Conservation (phyloP, 2,113 vertebrate genomes). For the Fulmarus glacialis region DNA sequence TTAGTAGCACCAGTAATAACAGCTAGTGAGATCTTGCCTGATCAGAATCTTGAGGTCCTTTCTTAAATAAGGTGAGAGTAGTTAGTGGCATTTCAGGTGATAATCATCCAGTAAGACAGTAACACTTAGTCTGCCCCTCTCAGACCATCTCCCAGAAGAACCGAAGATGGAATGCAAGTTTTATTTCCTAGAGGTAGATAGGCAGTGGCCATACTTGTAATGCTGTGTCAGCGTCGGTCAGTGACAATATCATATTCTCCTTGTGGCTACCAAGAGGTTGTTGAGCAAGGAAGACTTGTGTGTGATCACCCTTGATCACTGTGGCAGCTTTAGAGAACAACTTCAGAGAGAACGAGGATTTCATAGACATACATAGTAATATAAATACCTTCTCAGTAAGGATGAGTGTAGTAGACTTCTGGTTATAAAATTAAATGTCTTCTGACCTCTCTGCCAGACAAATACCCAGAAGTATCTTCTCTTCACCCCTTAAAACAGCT, state of each 20-base stretch:
- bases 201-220: background rate
- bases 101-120: background rate
- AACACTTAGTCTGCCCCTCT: background rate
- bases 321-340: background rate
- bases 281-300: background rate
- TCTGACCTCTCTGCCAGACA: background rate
- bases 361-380: background rate
- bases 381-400: background rate
- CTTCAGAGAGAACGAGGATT: background rate
- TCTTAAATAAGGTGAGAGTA: background rate
- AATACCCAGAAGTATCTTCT: background rate
- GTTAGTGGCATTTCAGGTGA: background rate
- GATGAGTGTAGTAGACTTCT: background rate
- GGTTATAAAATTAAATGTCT: background rate
- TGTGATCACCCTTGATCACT: background rate
- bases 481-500: background rate
- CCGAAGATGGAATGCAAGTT: background rate
- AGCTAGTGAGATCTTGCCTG: background rate
- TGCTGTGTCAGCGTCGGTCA: background rate
- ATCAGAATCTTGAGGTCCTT: background rate
- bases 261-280: background rate
- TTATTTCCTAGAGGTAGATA: background rate
- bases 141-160: background rate
- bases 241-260: background rate
- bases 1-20: background rate